Base-by-base conservation (phyloP, 2,113 vertebrate genomes). In the Scomber japonicus region DNA sequence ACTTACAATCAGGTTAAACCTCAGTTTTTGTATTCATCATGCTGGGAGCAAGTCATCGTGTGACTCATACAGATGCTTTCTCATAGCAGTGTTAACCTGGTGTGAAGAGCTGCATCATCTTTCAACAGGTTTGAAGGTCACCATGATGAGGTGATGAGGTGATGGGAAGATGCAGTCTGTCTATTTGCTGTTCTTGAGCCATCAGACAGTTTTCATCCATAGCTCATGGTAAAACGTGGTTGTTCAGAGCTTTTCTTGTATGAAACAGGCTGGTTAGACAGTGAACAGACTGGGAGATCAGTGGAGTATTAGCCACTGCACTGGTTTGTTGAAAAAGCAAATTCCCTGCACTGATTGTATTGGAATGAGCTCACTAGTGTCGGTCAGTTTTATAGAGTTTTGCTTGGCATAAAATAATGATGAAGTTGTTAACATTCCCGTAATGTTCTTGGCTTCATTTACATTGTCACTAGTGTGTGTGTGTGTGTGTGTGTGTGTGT, bases 41-140 rank as follows among this genome's bases (percentile, higher is more conserved):
- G 24, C 16, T 10, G 30, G 24, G 24, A 13, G 27, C 57, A 61
- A 56, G 48, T 79, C 82, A 80, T 31, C 14, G 8, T 60, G 68
- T 89, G 83, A 90, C 54, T 90, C 88, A 92, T 56, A 6, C 15
- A 0, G 11, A 14, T 48, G 77, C 84, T 80, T 71, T 65, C 78
- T 89, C 84, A 85, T 71, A 8, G 4, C 9, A 11, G 48, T 57
- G 63, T 60, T 54, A 71, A 48, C 61, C 49, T 48, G n/a, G 31
- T 80, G 31, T 68, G 68, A 21, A 19, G 57, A 46, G 19, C 7
- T 44, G 44, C 51, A 60, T 85, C 60, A 50, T 78, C 78, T 50
- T 62, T 70, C 66, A 60, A 12, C 45, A 19, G 53, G 68, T 74
- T 35, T 73, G 54, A 71, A 79, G 59, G 70, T 78, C 44, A 44